A percentile compares a stretch with the other conserved stretches of the same genome.
These are phyloP conservation scores for Callinectes sapidus DNA, from an alignment of 2,888 invertebrate genomes.

Conservation along the genomic window DNA sequence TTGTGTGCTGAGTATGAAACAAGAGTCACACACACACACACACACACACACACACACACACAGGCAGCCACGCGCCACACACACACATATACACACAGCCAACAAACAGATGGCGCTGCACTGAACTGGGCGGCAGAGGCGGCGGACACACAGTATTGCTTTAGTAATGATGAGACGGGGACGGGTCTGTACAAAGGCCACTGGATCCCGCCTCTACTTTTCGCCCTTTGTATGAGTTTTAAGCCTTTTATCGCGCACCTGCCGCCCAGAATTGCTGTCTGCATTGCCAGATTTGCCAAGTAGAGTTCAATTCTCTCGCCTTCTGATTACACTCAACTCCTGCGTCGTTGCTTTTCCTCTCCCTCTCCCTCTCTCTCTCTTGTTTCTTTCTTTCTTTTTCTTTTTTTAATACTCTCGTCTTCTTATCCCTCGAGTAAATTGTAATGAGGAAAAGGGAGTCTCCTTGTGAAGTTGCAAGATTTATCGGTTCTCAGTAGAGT, in stretches of 20 bases:
- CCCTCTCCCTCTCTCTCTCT: no score
- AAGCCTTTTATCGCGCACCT: conserved; percentile 56
- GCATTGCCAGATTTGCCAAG: conserved; percentile 24
- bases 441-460: background rate
- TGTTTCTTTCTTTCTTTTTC: background rate
- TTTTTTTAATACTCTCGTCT: background rate
- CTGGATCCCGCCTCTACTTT: conserved; percentile 29
- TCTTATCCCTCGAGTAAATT: background rate
- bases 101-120: background rate
- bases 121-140: background rate
- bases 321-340: background rate
- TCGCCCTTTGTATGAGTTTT: conserved; percentile 46
- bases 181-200: conserved; percentile 36
- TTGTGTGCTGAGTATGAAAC: background rate
- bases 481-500: background rate
- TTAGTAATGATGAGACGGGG: conserved; percentile 3
- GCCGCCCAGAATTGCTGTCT: conserved; percentile 18
- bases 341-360: background rate
- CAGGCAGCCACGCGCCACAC: background rate
- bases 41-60: no score
- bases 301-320: background rate
- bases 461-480: background rate
- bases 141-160: background rate
- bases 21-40: background rate
- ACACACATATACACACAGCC: background rate